These are phyloP conservation scores for Chiroxiphia lanceolata DNA, from an alignment of 2,797 vertebrate species.

Conservation along the genomic window DNA sequence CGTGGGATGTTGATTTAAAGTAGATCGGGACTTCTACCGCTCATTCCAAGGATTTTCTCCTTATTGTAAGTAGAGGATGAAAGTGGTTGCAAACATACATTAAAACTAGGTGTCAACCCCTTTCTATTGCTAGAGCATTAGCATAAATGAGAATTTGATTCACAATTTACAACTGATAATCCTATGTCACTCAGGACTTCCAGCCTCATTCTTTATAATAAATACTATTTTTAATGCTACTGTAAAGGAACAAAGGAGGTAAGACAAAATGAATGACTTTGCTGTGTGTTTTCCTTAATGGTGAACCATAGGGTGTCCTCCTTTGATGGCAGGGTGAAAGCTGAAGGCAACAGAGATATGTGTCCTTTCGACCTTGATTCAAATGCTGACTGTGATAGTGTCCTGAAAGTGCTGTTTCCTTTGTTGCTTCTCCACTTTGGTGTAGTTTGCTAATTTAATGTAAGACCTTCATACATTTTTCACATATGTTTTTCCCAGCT, in stretches of 20 bases:
- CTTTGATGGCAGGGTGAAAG: not conserved
- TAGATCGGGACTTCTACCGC: not conserved
- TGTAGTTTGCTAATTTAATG: constrained; percentile 5
- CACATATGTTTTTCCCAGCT: not conserved
- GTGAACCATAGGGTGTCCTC: not conserved
- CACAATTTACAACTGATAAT: not conserved
- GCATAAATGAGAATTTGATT: not conserved
- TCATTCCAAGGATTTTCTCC: not conserved
- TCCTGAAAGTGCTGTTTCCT: not conserved
- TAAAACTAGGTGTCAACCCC: not conserved
- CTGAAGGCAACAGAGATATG: not conserved
- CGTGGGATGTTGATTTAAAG: not conserved
- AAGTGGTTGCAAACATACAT: not conserved
- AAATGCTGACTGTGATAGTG: not conserved
- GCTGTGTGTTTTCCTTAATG: not conserved
- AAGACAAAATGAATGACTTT: not conserved
- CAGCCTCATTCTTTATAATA: not conserved
- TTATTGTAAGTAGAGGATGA: not conserved
- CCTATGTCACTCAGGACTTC: not conserved
- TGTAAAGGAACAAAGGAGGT: not conserved
- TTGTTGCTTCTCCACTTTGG: not conserved
- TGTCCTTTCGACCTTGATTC: not conserved
- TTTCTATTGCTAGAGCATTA: not conserved
- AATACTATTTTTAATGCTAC: not conserved
- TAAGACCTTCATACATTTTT: constrained; percentile 8